Conservation (phyloP, 2,888 invertebrate genomes). For the Coelogynopora nodosa region DNA sequence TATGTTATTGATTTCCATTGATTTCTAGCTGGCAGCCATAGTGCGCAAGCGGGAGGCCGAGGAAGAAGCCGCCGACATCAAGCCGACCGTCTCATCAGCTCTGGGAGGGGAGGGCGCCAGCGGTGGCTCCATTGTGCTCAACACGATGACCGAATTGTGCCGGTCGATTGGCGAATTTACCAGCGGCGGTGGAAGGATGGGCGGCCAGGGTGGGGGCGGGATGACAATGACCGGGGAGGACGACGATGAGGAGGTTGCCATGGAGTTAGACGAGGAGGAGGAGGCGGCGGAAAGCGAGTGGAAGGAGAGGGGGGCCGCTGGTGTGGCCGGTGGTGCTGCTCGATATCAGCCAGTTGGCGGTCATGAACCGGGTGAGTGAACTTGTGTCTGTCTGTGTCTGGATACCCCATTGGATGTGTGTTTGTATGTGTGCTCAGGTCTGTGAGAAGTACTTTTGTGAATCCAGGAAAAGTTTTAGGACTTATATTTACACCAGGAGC, state of each 20-base stretch:
- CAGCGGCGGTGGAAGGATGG: slow-evolving; percentile 80
- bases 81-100: slow-evolving; percentile 54
- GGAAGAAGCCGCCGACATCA: slow-evolving; percentile 49
- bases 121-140: slow-evolving; percentile 72
- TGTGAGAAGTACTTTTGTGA: no score
- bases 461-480: no score
- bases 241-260: neutral
- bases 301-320: neutral
- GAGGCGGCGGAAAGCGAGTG: neutral
- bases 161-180: slow-evolving; percentile 77
- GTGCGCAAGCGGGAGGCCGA: neutral
- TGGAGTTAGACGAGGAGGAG: neutral
- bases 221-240: slow-evolving; percentile 63
- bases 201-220: slow-evolving; percentile 69
- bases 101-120: no score
- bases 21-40: slow-evolving; percentile 11
- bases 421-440: no score
- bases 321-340: neutral
- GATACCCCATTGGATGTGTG: no score
- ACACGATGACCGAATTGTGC: slow-evolving; percentile 93
- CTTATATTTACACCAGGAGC: no score
- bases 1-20: no score
- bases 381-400: no score
- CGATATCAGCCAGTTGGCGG: no score
- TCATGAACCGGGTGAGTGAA: no score